Conservation (phyloP, 2,113 vertebrate species). For the Pterocles burchelli region DNA sequence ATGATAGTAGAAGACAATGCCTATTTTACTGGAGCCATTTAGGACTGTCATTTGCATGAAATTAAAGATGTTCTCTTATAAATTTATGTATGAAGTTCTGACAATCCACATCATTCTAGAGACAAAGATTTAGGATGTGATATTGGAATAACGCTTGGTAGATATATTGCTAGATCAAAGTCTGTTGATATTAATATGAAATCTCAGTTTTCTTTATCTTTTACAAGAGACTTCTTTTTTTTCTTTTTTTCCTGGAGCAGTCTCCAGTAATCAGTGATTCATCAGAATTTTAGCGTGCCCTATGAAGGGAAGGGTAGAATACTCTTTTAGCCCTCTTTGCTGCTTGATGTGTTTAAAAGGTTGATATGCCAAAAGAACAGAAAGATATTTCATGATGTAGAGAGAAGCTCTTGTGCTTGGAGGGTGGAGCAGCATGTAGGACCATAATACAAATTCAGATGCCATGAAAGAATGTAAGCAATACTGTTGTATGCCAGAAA, state of each 20-base stretch:
- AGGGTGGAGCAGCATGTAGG: not conserved
- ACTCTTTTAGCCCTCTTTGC: not conserved
- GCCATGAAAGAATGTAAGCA: not conserved
- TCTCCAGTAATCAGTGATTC: not conserved
- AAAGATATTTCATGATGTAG: not conserved
- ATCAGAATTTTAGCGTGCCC: not conserved
- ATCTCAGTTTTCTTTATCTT: conserved; percentile 48
- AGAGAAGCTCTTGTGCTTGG: not conserved
- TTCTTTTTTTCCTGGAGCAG: not conserved
- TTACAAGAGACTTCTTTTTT: not conserved
- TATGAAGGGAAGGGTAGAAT: not conserved
- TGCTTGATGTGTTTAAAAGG: not conserved
- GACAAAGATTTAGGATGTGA: conserved; percentile 39
- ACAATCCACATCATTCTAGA: conserved; percentile 13
- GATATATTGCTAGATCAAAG: conserved; percentile 48
- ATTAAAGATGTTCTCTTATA: conserved; percentile 50
- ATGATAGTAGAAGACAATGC: conserved; percentile 17
- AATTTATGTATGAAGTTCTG: conserved; percentile 59
- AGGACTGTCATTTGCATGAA: conserved; percentile 56
- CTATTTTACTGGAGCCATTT: conserved; percentile 38
- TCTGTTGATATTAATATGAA: conserved; percentile 37
- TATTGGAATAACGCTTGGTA: conserved; percentile 30
- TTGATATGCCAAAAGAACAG: not conserved
- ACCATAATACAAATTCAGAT: not conserved
- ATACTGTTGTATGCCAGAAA: not conserved